Percentiles rank a stretch among this genome's conserved stretches.
phyloP scores from a whole-genome alignment of 2,888 invertebrate genomes.

The Hetaerina titia region DNA sequence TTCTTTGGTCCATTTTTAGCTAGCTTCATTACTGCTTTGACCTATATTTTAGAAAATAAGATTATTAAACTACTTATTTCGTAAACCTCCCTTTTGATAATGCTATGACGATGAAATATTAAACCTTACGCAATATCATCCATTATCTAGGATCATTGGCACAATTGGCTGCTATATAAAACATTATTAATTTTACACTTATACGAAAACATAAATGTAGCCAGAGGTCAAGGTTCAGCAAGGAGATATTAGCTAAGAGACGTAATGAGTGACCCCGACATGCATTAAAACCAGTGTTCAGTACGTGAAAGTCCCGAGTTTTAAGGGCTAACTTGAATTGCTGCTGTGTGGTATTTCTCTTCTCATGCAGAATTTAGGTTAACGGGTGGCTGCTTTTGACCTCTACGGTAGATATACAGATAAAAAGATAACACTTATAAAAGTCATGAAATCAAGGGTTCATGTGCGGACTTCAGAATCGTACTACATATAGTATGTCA shows the following conservation, averaged over 20 bases:
- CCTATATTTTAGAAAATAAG: too few species aligned
- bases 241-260: neutral
- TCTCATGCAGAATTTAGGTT: constrained; percentile 3
- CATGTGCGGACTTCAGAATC: too few species aligned
- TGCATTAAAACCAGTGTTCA: constrained; percentile 18
- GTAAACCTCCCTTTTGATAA: too few species aligned
- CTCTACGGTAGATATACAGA: neutral
- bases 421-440: neutral
- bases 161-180: neutral
- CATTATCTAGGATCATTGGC: neutral
- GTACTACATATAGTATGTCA: too few species aligned
- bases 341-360: neutral
- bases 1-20: too few species aligned
- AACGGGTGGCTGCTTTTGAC: neutral
- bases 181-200: neutral
- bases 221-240: neutral
- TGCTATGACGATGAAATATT: too few species aligned
- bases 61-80: too few species aligned
- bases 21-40: too few species aligned
- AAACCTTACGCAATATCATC: too few species aligned
- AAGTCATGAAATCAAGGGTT: neutral
- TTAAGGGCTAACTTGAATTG: neutral
- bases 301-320: constrained; percentile 7
- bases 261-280: constrained; percentile 26
- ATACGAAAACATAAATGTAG: neutral